These are phyloP conservation scores for Leucophora obtusa DNA, from an alignment of 2,888 invertebrate genomes.

Conservation along the genomic window DNA sequence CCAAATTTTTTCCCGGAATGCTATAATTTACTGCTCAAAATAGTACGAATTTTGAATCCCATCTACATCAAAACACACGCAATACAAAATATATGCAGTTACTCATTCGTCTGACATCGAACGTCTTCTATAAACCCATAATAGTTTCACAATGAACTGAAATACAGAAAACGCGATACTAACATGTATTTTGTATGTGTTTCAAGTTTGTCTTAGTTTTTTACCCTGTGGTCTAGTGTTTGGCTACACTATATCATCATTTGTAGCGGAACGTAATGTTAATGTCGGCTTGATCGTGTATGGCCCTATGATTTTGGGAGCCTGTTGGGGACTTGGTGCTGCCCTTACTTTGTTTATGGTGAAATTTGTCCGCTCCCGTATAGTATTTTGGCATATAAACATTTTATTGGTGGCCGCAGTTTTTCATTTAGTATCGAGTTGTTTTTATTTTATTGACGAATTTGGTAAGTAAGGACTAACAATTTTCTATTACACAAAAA, in stretches of 20 bases:
- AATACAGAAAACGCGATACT: neutral
- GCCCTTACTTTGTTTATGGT: slow-evolving; percentile 69
- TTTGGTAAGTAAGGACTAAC: slow-evolving; percentile 69
- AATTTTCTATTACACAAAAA: too few relatives aligned
- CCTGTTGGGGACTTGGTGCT: slow-evolving; percentile 67
- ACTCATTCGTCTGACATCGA: too few relatives aligned
- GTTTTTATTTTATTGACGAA: slow-evolving; percentile 74
- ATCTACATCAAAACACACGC: too few relatives aligned
- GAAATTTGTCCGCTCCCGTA: slow-evolving; percentile 70
- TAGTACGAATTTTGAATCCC: too few relatives aligned
- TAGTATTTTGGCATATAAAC: slow-evolving; percentile 73
- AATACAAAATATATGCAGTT: too few relatives aligned
- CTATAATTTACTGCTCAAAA: too few relatives aligned
- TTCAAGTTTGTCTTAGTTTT: slow-evolving; percentile 72
- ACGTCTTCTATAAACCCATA: too few relatives aligned
- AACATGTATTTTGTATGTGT: slow-evolving; percentile 42
- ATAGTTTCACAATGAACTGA: too few relatives aligned
- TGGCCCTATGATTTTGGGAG: slow-evolving; percentile 74
- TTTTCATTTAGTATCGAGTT: slow-evolving; percentile 73
- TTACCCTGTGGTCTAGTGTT: slow-evolving; percentile 74
- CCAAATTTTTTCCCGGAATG: too few relatives aligned
- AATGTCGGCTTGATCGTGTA: slow-evolving; percentile 68
- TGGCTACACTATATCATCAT: slow-evolving; percentile 74
- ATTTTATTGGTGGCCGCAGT: slow-evolving; percentile 68
- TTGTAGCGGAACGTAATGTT: slow-evolving; percentile 70